Base-by-base conservation (phyloP, 2,113 vertebrate species). In the Dicentrarchus labrax region DNA sequence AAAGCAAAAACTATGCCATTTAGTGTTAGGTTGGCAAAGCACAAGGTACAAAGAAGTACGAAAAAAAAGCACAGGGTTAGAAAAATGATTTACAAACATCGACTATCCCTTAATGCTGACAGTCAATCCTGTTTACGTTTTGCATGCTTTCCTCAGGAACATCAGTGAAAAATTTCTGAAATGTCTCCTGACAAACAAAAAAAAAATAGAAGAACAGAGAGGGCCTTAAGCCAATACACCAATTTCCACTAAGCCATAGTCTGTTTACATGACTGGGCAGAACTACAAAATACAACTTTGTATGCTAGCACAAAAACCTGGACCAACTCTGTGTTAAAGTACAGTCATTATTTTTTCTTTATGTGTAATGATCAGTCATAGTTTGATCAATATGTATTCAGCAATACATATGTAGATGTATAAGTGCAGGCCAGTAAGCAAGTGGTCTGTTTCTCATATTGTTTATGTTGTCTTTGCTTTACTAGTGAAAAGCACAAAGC, bases 91-190 rank as follows among this genome's bases (percentile, higher is more conserved):
- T 88, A 90, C 88, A 86, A 91, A 91, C 83, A 91, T 90, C 21
- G 86, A 92, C 91, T 92, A 91, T 90, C 89, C 86, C 93, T 91
- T 86, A 93, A 92, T 93, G 88, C 90, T 89, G 91, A 94, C 93
- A 93, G 89, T 93, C 94, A 92, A 88, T 93, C 93, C 94, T 95
- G 94, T 95, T 96, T 95, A 95, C 94, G 85, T 92, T 91, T 92
- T 93, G 93, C 92, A 91, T 93, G 93, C 86, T 93, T 92, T 94
- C 91, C 93, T 96, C 95, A 95, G 95, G 94, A 94, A 94, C 89
- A 93, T 91, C 88, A 83, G 83, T 82, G 80, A 82, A 82, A 88
- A 82, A 48, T 53, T 80, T 87, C 91, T 88, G 85, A 93, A 89
- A 93, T 90, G 84, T 94, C 89, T 94, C 91, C 93, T 91, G 90